Evolutionary conservation across 2,888 invertebrate species (phyloP).

Genomic region (Apotomis capreana): DNA sequence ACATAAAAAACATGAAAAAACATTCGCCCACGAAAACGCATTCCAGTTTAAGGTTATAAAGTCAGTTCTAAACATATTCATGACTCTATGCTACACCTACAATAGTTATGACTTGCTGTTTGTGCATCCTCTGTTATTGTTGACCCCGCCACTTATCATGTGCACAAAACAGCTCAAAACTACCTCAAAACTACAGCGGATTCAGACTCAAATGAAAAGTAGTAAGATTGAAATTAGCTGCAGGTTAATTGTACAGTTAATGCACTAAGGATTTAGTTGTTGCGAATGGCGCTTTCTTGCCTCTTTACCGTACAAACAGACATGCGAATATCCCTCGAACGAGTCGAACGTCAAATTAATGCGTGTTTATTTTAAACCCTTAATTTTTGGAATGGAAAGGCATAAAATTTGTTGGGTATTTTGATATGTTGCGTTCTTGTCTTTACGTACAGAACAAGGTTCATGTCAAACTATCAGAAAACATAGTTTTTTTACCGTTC

Average conservation of each 20-base stretch:
- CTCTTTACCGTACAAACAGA: slow-evolving; percentile 66
- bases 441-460: no score
- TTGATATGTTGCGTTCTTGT: no score
- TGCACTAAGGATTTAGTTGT: not conserved
- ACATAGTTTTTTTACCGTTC: no score
- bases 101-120: slow-evolving; percentile 77
- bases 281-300: slow-evolving; percentile 37
- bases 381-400: slow-evolving; percentile 16
- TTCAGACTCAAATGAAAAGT: not conserved
- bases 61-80: slow-evolving; percentile 51
- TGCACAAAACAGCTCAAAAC: slow-evolving; percentile 3
- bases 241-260: not conserved
- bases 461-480: no score
- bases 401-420: not conserved
- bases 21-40: no score
- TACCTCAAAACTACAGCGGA: not conserved
- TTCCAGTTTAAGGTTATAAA: no score
- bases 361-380: slow-evolving; percentile 41
- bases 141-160: slow-evolving; percentile 58
- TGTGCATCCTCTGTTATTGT: slow-evolving; percentile 64
- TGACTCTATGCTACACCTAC: slow-evolving; percentile 52
- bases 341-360: slow-evolving; percentile 51
- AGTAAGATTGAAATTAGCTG: not conserved
- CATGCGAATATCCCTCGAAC: slow-evolving; percentile 61
- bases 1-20: no score